phyloP scores from a whole-genome alignment of 2,888 invertebrate species.

The Dastarcus helophoroides region DNA sequence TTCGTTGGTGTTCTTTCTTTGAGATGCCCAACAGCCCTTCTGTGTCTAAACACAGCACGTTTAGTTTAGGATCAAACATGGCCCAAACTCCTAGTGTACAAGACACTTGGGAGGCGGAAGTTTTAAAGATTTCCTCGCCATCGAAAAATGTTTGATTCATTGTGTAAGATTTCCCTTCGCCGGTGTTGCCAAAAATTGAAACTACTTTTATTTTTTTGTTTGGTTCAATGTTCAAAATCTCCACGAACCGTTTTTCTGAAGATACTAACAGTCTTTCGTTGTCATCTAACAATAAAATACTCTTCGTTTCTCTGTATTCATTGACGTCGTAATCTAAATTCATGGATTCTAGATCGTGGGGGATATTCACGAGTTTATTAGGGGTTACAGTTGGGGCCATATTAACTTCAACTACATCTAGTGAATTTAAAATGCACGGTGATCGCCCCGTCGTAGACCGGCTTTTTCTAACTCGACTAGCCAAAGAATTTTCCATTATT shows the following conservation, averaged over 20 bases:
- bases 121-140: constrained; percentile 51
- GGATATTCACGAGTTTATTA: constrained; percentile 8
- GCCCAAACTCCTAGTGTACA: constrained; percentile 73
- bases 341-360: constrained; percentile 16
- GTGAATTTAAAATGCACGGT: constrained; percentile 27
- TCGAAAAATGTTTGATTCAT: constrained; percentile 59
- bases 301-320: constrained; percentile 22
- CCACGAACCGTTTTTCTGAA: constrained; percentile 43
- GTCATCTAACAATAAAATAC: constrained; percentile 50
- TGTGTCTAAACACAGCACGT: constrained; percentile 64
- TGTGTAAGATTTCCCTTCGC: constrained; percentile 72
- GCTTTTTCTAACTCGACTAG: constrained; percentile 4
- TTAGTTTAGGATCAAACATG: constrained; percentile 52
- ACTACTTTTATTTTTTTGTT: constrained; percentile 60
- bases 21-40: constrained; percentile 62
- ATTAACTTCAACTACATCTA: constrained; percentile 23
- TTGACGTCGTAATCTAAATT: constrained; percentile 17
- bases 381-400: constrained; percentile 7
- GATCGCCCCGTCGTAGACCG: constrained; percentile 12
- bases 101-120: constrained; percentile 53
- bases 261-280: constrained; percentile 48
- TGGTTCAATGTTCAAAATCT: constrained; percentile 38
- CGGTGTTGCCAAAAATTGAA: constrained; percentile 75
- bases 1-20: constrained; percentile 49
- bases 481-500: constrained; percentile 19